These are phyloP conservation scores for Cyphomyrmex costatus DNA, from an alignment of 1,140 invertebrate genomes.

Conservation along the genomic window DNA sequence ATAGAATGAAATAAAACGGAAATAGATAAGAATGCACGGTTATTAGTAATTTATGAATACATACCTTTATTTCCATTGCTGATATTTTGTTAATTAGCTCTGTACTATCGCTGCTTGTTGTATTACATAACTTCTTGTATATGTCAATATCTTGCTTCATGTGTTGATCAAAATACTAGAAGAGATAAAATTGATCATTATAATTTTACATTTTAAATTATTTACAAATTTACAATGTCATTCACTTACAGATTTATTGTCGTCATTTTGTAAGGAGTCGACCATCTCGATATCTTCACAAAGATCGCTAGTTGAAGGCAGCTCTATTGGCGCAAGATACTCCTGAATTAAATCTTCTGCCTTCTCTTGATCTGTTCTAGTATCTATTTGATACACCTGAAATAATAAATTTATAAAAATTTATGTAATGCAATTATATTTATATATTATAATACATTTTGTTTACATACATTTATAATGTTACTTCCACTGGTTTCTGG, in stretches of 20 bases:
- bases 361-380: slow-evolving; percentile 82
- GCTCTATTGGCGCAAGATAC: slow-evolving; percentile 79
- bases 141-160: not conserved
- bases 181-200: not conserved
- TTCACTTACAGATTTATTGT: not conserved
- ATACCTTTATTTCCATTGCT: slow-evolving; percentile 78
- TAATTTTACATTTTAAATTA: not conserved
- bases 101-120: slow-evolving; percentile 68
- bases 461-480: slow-evolving; percentile 70
- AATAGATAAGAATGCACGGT: not conserved
- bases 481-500: slow-evolving; percentile 65
- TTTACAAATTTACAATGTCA: slow-evolving; percentile 1
- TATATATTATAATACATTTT: not conserved
- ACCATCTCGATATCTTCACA: slow-evolving; percentile 77
- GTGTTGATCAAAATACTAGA: slow-evolving; percentile 19
- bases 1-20: not conserved
- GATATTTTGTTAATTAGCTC: slow-evolving; percentile 82
- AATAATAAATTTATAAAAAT: not conserved
- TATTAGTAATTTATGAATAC: not conserved
- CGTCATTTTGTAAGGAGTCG: slow-evolving; percentile 42
- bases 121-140: not conserved
- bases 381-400: slow-evolving; percentile 80
- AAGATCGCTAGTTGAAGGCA: slow-evolving; percentile 69
- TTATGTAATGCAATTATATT: not conserved
- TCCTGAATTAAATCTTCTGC: slow-evolving; percentile 82